Evolutionary conservation across 2,888 invertebrate species (phyloP), one percentile per base, ranked within the genome.

Genomic region (Drepana falcataria): DNA sequence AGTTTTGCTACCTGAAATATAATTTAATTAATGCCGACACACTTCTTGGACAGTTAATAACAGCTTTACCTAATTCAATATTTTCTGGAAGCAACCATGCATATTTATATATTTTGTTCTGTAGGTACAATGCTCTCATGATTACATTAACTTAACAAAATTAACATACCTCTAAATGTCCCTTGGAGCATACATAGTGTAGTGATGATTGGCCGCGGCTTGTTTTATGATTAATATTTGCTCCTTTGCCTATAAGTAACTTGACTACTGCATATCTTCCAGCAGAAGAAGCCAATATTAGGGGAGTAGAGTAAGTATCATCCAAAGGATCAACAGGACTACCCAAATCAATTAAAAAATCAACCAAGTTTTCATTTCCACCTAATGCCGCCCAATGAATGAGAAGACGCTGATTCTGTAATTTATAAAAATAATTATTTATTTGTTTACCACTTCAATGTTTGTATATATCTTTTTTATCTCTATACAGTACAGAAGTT

Each of bases 141-240:
- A 6, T 41, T 4, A 7, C 2, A 0, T 35, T 9, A 48, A 5
- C 47, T 21, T 55, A 56, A 37, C 48, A 21, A 52, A 35, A 21
- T 35, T 41, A 56, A 55, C 69, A 71, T 81, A 95, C 95, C 82
- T 94, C 93, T 65, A 92, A 85, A 92, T 95, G 94, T 57, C 96
- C 95, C 85, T 97, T 97, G 0, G 97, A 97, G 58, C 96, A 95
- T 48, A 96, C 96, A 91, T 97, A 97, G 74, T 96, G 96, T 53
- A 97, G 81, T 5, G 96, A 92, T 47, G 96, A 94, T 81, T 97
- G 96, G 0, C 96, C 96, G 56, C 94, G 93, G 58, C 80, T 84
- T 54, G 95, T 95, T 70, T 93, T 93, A 52, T 94, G 93, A 85
- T 96, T 94, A 0, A 96, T 92, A 79, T 95, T 89, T 9, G 95